A percentile compares a stretch with the other conserved stretches of the same genome.
These are phyloP conservation scores for Macropodus opercularis DNA, from an alignment of 2,797 vertebrate genomes.

Conservation along the genomic window DNA sequence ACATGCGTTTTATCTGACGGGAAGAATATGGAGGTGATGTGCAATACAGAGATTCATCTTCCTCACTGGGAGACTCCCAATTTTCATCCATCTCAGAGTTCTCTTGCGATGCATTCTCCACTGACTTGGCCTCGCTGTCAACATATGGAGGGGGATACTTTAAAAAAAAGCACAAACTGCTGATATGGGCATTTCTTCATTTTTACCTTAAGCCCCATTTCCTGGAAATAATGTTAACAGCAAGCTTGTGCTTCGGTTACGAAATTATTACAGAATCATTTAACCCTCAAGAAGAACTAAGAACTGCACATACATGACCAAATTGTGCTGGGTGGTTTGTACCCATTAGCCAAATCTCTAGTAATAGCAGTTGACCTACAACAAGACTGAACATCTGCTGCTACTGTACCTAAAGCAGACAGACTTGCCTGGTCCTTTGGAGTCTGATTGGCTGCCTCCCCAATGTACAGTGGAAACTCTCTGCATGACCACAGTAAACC, in stretches of 20 bases:
- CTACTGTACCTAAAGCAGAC: constrained; percentile 31
- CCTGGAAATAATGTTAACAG: constrained; percentile 6
- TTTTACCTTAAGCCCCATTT: constrained; percentile 6
- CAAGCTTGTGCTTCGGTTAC: constrained; percentile 1
- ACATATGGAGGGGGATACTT: constrained; percentile 15
- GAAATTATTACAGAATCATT: constrained; percentile 18
- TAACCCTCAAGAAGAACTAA: constrained; percentile 12
- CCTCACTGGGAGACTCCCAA: constrained; percentile 87
- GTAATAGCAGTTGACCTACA: constrained; percentile 45
- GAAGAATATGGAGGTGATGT: constrained; percentile 89
- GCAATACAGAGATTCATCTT: constrained; percentile 87
- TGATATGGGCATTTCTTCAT: constrained; percentile 2
- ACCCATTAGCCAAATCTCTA: constrained; percentile 54
- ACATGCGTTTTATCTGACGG: constrained; percentile 95
- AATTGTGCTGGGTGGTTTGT: constrained; percentile 38
- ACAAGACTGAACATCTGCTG: constrained; percentile 57
- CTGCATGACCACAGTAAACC: constrained; percentile 47
- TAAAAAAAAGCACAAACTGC: constrained; percentile 5
- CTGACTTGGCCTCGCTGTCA: constrained; percentile 82
- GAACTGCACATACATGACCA: constrained; percentile 44
- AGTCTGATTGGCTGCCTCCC: constrained; percentile 52
- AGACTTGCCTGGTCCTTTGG: constrained; percentile 48
- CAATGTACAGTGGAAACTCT: constrained; percentile 41
- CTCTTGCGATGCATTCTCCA: constrained; percentile 81
- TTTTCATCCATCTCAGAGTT: constrained; percentile 85